phyloP scores from a whole-genome alignment of 2,888 invertebrate species.

The Rutpela maculata region DNA sequence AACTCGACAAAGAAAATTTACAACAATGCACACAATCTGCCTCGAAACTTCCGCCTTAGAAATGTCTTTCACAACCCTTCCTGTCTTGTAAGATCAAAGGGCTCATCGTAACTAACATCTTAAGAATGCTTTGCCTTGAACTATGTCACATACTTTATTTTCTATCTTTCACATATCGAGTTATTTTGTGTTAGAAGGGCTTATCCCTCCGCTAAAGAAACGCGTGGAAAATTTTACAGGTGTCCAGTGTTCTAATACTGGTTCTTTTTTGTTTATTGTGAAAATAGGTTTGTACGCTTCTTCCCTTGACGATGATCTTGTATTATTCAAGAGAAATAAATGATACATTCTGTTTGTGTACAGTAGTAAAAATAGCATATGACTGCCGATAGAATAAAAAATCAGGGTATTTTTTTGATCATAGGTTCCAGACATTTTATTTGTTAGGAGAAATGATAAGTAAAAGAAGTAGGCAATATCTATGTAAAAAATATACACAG shows the following conservation, averaged over 20 bases:
- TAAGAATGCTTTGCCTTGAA: slow-evolving; percentile 16
- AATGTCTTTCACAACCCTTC: slow-evolving; percentile 31
- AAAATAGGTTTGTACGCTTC: background rate
- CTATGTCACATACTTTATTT: slow-evolving; percentile 8
- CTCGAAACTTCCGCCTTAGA: slow-evolving; percentile 18
- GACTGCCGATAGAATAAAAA: too few species aligned
- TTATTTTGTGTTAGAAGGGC: slow-evolving; percentile 3
- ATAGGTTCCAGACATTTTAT: too few species aligned
- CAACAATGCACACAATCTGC: slow-evolving; percentile 31
- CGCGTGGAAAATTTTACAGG: background rate
- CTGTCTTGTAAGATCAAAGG: slow-evolving; percentile 34
- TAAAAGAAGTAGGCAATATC: too few species aligned
- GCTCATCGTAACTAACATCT: slow-evolving; percentile 27
- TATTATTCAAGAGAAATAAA: too few species aligned
- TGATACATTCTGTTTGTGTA: too few species aligned
- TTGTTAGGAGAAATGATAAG: too few species aligned
- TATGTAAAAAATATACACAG: too few species aligned
- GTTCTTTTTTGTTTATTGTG: background rate
- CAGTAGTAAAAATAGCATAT: too few species aligned
- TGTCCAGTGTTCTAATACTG: background rate
- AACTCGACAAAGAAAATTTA: slow-evolving; percentile 28
- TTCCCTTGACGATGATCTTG: too few species aligned
- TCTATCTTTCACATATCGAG: background rate
- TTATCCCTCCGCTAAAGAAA: background rate
- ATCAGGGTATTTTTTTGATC: too few species aligned